Evolutionary conservation across 1,140 invertebrate genomes (phyloP).

Genomic region (Dendroctonus valens): DNA sequence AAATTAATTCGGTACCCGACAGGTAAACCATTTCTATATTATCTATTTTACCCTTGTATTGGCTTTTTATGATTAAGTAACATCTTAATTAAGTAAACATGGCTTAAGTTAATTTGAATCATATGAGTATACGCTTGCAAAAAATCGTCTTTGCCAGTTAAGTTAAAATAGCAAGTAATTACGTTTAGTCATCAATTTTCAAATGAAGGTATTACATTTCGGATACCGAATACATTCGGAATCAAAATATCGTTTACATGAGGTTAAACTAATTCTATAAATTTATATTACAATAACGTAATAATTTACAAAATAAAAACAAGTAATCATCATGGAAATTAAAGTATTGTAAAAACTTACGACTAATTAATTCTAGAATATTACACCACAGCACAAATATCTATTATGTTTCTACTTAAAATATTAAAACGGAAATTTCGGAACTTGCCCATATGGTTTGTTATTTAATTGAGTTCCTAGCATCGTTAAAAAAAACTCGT

Average conservation of each 20-base stretch:
- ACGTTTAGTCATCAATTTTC: no score
- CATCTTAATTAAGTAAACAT: no score
- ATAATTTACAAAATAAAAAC: constrained; percentile 44
- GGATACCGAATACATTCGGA: constrained; percentile 34
- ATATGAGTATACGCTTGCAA: no score
- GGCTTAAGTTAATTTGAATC: no score
- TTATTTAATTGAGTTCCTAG: no score
- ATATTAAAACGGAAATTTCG: constrained; percentile 2
- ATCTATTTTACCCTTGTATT: no score
- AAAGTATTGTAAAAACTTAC: constrained; percentile 38
- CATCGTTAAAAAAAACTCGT: no score
- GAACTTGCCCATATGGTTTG: not conserved
- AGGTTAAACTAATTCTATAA: constrained; percentile 41
- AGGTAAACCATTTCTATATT: constrained; percentile 17
- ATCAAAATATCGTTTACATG: constrained; percentile 45
- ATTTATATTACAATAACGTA: constrained; percentile 44
- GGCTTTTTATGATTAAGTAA: no score
- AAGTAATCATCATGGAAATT: constrained; percentile 35
- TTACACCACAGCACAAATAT: constrained; percentile 53
- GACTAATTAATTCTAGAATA: constrained; percentile 48
- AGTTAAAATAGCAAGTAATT: no score
- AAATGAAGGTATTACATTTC: no score
- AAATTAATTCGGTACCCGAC: constrained; percentile 29
- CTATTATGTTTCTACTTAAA: constrained; percentile 35
- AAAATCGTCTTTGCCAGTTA: no score